These are phyloP conservation scores for Aphelinus certus DNA, from an alignment of 1,140 invertebrate species.

Conservation along the genomic window DNA sequence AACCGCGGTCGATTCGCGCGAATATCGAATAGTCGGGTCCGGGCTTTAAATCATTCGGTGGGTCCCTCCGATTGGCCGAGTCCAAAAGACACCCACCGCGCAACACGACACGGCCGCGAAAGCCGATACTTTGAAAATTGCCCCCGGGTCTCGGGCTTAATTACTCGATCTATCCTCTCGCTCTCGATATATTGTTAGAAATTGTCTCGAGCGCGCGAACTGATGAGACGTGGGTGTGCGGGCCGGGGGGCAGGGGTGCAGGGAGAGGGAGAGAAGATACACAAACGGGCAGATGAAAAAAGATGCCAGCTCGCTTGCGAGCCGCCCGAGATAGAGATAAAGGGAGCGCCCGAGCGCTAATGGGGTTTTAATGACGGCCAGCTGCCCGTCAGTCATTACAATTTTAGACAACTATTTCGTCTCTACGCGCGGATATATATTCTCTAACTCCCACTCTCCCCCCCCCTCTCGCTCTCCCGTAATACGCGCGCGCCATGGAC, in stretches of 20 bases:
- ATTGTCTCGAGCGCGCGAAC: background rate
- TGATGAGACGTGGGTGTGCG: background rate
- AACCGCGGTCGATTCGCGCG: no score
- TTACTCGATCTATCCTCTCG: no score
- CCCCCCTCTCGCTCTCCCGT: background rate
- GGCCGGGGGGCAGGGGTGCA: background rate
- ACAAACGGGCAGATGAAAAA: slow-evolving; percentile 6
- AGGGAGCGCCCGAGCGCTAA: slow-evolving; percentile 57
- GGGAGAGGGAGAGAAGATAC: slow-evolving; percentile 20
- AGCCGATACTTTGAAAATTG: no score
- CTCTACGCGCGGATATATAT: no score
- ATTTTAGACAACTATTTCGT: slow-evolving; percentile 59
- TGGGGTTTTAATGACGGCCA: slow-evolving; percentile 67
- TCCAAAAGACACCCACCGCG: no score
- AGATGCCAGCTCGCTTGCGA: background rate
- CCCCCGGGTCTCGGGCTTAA: no score
- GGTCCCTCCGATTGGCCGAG: no score
- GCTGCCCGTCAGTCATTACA: slow-evolving; percentile 63
- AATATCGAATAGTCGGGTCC: no score
- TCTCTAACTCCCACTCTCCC: slow-evolving; percentile 36
- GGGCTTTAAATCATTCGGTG: no score
- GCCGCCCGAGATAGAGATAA: slow-evolving; percentile 28
- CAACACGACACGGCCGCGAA: no score
- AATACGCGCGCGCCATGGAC: no score
- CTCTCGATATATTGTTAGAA: slow-evolving; percentile 5